These are phyloP conservation scores for Procambarus virginalis DNA, from an alignment of 1,140 invertebrate genomes.

Conservation along the genomic window DNA sequence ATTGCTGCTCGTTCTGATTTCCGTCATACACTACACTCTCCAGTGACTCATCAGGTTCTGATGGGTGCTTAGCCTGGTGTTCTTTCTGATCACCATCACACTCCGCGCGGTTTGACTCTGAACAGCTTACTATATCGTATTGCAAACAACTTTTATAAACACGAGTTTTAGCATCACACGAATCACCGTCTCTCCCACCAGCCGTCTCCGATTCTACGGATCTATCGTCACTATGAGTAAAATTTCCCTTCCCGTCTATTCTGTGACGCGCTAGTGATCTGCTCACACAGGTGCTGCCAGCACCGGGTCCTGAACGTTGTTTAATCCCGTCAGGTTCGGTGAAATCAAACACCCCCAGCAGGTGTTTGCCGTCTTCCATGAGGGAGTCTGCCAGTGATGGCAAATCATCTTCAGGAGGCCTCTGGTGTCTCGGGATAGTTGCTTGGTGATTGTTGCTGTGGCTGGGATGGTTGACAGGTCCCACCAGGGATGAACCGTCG, in stretches of 20 bases:
- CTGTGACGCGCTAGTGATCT: neutral
- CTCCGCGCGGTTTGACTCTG: neutral
- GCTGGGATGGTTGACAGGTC: constrained; percentile 32
- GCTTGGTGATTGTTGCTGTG: neutral
- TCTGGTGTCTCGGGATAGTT: neutral
- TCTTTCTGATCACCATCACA: too few species aligned
- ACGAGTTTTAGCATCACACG: neutral
- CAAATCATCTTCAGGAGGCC: neutral
- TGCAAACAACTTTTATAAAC: neutral
- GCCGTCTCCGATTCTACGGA: neutral
- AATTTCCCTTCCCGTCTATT: neutral
- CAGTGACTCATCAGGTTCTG: too few species aligned
- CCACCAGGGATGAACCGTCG: constrained; percentile 3
- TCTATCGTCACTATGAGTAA: neutral
- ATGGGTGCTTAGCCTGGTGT: too few species aligned
- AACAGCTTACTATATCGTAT: neutral
- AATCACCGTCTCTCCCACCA: neutral
- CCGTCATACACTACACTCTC: too few species aligned
- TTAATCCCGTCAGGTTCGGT: constrained; percentile 1
- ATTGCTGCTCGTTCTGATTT: too few species aligned
- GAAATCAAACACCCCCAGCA: constrained; percentile 46
- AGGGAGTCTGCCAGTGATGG: constrained; percentile 29
- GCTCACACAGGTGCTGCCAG: neutral
- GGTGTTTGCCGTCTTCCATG: constrained; percentile 49
- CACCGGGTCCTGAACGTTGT: neutral